Base-by-base conservation (phyloP, 2,888 invertebrate species). In the Embidobia sp. region DNA sequence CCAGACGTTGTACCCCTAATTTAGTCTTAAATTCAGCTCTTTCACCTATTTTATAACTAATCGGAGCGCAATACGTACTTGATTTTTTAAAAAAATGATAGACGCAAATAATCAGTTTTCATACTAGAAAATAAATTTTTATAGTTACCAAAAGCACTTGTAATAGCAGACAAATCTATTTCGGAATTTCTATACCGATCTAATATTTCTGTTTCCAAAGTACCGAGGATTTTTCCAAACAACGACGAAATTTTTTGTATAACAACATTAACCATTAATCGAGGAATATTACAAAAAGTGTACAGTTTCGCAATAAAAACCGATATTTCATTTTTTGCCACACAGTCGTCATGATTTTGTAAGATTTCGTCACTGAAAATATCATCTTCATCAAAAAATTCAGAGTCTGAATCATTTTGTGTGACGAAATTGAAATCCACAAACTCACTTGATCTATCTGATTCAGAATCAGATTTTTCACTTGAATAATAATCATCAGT, bases 51-150 rank as follows among this genome's bases (percentile, higher is more conserved):
- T 42, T 19, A 49, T 42, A 63, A 63, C 29, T 70, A 51, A 44
- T 35, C 26, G 79, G 79, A 27, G 75, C 31, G 57, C 61, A 72
- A 26, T 74, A 80, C 4, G 79, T 78, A 29, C 61, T 44, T 8
- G 27, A 57, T 13, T 61, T 48, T n/a, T 61, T 44, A 11, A 42
- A 80, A 79, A 44, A 37, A 27, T 4, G 13, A 27, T 6, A 78
- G 44, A 1, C 33, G 13, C 33, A 33, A 33, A 33, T 33, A n/a
- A 10, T 33, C 33, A 11, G 33, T 29, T 8, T 29, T 29, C 29
- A 29, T 29, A 8, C 2, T 2, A 29, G 29, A 29, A 29, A 29
- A 29, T 3, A 29, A 8, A 29, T 8, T 8, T 29, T 8, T 29
- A n/a, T 29, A 29, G 4, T 29, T 29, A 22, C 22, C 22, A 6